A percentile compares a stretch with the other conserved stretches of the same genome.
Conservation (phyloP, 2,888 invertebrate species). For the Eudiplozoon nipponicum region DNA sequence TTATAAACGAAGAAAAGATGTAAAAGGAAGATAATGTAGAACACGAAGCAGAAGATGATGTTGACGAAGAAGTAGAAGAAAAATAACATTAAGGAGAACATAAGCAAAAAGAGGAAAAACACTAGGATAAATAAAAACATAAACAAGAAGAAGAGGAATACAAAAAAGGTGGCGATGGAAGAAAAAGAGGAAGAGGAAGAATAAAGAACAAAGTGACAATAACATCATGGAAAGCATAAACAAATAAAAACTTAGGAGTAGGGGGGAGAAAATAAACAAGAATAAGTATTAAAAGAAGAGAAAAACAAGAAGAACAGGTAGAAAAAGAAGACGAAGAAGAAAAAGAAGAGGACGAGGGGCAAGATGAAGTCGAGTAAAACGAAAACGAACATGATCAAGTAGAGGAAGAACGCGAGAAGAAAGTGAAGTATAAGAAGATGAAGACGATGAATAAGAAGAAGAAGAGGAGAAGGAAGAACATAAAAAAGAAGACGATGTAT, state of each 20-base stretch:
- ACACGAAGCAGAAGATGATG: no score
- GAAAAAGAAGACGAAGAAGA: neutral
- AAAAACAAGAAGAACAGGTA: neutral
- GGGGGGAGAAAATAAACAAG: no score
- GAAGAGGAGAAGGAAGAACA: neutral
- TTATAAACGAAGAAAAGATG: no score
- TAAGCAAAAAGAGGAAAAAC: no score
- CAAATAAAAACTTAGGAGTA: no score
- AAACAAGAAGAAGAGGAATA: neutral
- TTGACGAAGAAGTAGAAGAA: no score
- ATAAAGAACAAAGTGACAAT: no score
- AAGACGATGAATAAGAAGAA: neutral
- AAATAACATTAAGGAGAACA: no score
- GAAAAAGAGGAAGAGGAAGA: neutral
- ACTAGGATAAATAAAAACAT: neutral
- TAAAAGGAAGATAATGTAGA: no score
- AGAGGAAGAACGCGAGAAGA: neutral
- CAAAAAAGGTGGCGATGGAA: neutral
- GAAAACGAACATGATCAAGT: neutral
- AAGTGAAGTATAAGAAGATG: neutral
- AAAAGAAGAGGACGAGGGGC: neutral
- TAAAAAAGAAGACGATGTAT: neutral
- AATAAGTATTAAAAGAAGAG: no score
- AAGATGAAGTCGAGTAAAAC: neutral
- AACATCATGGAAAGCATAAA: no score